Base-by-base conservation (phyloP, 2,888 invertebrate species). In the Drosophila helvetica region DNA sequence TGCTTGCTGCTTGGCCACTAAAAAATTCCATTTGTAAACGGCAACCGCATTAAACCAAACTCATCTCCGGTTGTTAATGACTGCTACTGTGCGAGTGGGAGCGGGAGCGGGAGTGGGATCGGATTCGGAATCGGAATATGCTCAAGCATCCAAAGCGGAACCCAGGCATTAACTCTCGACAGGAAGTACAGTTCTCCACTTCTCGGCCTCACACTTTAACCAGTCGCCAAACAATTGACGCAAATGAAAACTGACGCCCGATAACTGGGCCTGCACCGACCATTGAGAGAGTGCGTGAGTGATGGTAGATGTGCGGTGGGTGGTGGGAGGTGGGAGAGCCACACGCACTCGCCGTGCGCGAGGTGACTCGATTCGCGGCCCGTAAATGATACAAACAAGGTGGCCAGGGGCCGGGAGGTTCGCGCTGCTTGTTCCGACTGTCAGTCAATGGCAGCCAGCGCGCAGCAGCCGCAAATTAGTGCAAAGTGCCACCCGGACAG, bases 1-100 rank as follows among this genome's bases (percentile, higher is more conserved):
- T 78, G 58, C 67, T 75, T 48, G 42, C 56, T 68, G 56, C 53
- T 53, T 50, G 58, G 64, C 78, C 77, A 86, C 86, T 87, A 85
- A 85, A 85, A 86, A 85, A 85, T 85, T 85, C 87, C 85, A 85
- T 85, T 85, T 85, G 85, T 82, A 82, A 87, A 75, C 86, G 77
- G 79, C 83, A 85, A 80, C 80, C 79, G 82, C 85, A 85, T 87
- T 85, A 85, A 87, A 82, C 85, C 85, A 82, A 85, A 85, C 85
- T 85, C 85, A 85, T 85, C 87, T 85, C 85, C 85, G 86, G 87
- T 87, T 85, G 79, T 87, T 85, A 85, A 85, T 82, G 85, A 85
- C 85, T 79, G 77, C 75, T 70, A 38, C n/a, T 38, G 38, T 6
- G 38, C n/a, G 38, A 67, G 51, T 17, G 17, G 15, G 38, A 2